Evolutionary conservation across 2,888 invertebrate species (phyloP).

Genomic region (Drosophila acutilabella): DNA sequence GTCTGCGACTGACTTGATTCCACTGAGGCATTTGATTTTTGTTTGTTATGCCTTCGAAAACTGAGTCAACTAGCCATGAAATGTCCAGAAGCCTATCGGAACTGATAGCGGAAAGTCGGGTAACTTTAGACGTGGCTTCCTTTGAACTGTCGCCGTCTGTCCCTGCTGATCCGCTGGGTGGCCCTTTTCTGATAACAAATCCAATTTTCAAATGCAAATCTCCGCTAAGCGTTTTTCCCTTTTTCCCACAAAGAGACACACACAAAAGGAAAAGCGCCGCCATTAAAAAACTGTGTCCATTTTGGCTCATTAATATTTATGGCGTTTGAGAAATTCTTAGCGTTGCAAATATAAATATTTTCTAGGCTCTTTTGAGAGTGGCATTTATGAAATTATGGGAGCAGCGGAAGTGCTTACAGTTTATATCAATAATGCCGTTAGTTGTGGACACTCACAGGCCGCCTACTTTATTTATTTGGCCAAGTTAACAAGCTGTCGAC

Average conservation of each 20-base stretch:
- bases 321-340: slow-evolving; percentile 46
- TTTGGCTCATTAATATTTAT: slow-evolving; percentile 56
- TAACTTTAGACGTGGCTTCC: slow-evolving; percentile 70
- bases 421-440: slow-evolving; percentile 79
- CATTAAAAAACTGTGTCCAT: slow-evolving; percentile 2
- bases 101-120: slow-evolving; percentile 60
- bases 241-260: slow-evolving; percentile 15
- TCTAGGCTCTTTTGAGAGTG: slow-evolving; percentile 9
- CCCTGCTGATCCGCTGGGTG: slow-evolving; percentile 14
- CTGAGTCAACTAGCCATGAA: slow-evolving; percentile 64
- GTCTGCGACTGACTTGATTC: neutral
- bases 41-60: slow-evolving; percentile 68
- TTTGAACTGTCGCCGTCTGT: slow-evolving; percentile 37
- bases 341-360: slow-evolving; percentile 29
- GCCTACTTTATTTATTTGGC: slow-evolving; percentile 62
- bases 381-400: slow-evolving; percentile 37
- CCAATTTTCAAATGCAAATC: slow-evolving; percentile 75
- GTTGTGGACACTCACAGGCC: slow-evolving; percentile 34
- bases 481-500: slow-evolving; percentile 56
- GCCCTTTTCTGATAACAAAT: slow-evolving; percentile 55
- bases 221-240: slow-evolving; percentile 59
- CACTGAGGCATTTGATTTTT: slow-evolving; percentile 71
- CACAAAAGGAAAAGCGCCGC: slow-evolving; percentile 36
- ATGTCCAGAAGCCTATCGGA: slow-evolving; percentile 73
- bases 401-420: slow-evolving; percentile 62